Conservation (phyloP, 2,113 vertebrate species). For the Ivindomyrus marchei region DNA sequence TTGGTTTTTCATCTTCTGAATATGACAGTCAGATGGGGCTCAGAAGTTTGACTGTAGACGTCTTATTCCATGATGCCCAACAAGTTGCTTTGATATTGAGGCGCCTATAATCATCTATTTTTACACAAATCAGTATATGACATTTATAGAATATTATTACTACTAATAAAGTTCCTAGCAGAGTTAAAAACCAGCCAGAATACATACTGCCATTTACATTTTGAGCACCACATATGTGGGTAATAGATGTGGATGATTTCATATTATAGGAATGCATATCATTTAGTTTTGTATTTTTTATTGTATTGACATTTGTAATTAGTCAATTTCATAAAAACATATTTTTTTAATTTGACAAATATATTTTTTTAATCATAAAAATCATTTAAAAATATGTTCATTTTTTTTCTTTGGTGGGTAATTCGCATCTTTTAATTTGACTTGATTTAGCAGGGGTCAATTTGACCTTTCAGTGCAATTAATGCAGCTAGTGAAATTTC, state of each 20-base stretch:
- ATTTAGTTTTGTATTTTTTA: not conserved
- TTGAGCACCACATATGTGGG: not conserved
- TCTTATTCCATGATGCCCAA: not conserved
- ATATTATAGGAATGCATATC: not conserved
- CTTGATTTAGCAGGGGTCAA: not conserved
- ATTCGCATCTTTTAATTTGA: not conserved
- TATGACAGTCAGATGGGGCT: not conserved
- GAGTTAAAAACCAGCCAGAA: not conserved
- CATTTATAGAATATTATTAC: not conserved
- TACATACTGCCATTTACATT: not conserved
- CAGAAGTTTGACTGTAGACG: not conserved
- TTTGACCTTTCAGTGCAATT: not conserved
- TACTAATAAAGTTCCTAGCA: not conserved
- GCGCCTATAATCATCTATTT: not conserved
- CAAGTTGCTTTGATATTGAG: not conserved
- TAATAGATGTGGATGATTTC: not conserved
- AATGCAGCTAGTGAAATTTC: not conserved
- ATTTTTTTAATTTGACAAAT: not conserved
- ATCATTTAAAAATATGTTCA: not conserved
- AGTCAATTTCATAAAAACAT: not conserved
- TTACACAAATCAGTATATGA: not conserved
- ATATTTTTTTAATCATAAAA: not conserved
- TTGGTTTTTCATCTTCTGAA: not conserved
- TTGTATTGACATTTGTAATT: not conserved
- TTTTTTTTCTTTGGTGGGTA: not conserved